Conservation (phyloP, 2,797 vertebrate genomes). For the Pseudochromis fuscus region DNA sequence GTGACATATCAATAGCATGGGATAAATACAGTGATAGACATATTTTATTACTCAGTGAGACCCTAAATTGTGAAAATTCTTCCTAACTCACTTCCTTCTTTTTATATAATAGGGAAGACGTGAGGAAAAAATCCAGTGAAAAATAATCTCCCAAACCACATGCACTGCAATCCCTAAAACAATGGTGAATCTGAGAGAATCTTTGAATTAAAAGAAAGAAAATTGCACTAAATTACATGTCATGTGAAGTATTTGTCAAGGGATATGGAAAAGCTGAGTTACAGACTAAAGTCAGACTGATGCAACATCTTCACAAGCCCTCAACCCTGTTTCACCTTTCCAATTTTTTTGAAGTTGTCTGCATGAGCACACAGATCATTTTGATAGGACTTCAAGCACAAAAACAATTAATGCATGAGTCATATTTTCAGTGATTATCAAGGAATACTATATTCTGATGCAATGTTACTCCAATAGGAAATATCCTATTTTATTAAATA, state of each 20-base stretch:
- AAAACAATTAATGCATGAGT: background rate
- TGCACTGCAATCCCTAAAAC: background rate
- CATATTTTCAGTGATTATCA: background rate
- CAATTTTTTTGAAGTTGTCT: conserved; percentile 5
- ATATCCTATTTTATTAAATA: background rate
- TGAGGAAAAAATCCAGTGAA: too few relatives aligned
- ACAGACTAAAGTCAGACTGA: conserved; percentile 22
- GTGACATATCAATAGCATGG: background rate
- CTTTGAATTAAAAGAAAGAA: background rate
- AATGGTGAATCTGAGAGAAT: background rate
- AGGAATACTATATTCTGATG: background rate
- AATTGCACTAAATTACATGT: background rate
- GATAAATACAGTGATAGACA: too few relatives aligned
- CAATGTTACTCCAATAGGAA: background rate
- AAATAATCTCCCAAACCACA: too few relatives aligned
- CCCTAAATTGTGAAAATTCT: too few relatives aligned
- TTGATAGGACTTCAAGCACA: background rate
- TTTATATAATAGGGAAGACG: too few relatives aligned
- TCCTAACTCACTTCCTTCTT: too few relatives aligned
- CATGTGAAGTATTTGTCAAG: background rate
- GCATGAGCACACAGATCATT: background rate
- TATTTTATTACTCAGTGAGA: too few relatives aligned
- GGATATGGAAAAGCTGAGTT: background rate
- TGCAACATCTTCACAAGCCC: conserved; percentile 15
- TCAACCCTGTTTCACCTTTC: conserved; percentile 24